These are phyloP conservation scores for Spondyliosoma cantharus DNA, from an alignment of 2,797 vertebrate species.

Conservation along the genomic window DNA sequence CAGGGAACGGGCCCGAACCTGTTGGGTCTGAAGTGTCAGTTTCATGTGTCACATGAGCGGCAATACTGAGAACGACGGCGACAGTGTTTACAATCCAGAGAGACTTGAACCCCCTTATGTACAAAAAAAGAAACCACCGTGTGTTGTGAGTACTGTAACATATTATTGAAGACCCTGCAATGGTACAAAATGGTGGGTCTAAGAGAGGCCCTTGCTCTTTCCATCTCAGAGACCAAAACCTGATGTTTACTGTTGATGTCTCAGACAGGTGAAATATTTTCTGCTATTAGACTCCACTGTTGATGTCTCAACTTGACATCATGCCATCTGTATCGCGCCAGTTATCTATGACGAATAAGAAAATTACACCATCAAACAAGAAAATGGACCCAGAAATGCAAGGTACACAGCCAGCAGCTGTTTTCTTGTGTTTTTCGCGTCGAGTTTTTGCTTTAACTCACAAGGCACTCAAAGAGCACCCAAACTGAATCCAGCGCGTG, in stretches of 20 bases:
- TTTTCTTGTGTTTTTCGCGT: conserved; percentile 14
- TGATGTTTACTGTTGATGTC: conserved; percentile 55
- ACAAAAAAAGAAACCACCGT: not conserved
- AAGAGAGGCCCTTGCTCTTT: conserved; percentile 42
- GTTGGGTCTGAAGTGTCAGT: not conserved
- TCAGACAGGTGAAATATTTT: conserved; percentile 59
- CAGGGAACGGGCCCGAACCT: conserved; percentile 24
- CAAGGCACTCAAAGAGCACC: conserved; percentile 46
- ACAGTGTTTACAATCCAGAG: not conserved
- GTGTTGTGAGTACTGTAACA: not conserved
- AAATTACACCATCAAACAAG: conserved; percentile 63
- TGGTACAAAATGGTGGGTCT: conserved; percentile 28
- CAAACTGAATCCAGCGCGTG: conserved; percentile 23
- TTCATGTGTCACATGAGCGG: not conserved
- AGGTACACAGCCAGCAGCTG: conserved; percentile 13
- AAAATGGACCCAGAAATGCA: conserved; percentile 49
- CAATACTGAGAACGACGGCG: not conserved
- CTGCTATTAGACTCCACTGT: conserved; percentile 50
- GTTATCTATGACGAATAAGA: conserved; percentile 61
- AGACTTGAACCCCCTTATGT: not conserved
- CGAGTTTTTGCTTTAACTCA: conserved; percentile 38
- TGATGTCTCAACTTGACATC: conserved; percentile 44
- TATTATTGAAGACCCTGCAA: not conserved
- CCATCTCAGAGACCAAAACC: conserved; percentile 41
- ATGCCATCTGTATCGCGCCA: conserved; percentile 17